A percentile compares a stretch with the other conserved stretches of the same genome.
Evolutionary conservation across 2,797 vertebrate genomes (phyloP).

Genomic region (Neosilurus mollespiculum): DNA sequence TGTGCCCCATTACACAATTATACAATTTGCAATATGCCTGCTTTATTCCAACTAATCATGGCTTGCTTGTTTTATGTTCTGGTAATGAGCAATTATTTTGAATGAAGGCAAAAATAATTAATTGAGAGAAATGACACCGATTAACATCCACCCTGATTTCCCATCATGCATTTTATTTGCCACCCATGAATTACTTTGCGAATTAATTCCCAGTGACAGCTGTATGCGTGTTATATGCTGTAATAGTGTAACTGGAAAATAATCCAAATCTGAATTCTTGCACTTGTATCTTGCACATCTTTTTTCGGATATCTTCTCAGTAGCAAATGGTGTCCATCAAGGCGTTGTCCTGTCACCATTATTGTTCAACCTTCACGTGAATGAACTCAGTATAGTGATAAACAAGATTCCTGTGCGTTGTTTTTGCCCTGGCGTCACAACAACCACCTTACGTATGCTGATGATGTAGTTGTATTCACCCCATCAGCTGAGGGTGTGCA

Average conservation of each 20-base stretch:
- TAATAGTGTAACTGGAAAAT: background rate
- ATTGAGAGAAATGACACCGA: background rate
- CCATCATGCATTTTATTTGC: background rate
- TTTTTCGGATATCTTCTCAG: too few relatives aligned
- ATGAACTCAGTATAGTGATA: too few relatives aligned
- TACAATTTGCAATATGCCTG: background rate
- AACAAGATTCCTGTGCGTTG: too few relatives aligned
- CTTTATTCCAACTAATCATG: background rate
- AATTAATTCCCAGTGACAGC: background rate
- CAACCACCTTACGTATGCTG: too few relatives aligned
- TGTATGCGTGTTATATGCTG: background rate
- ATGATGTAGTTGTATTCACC: too few relatives aligned
- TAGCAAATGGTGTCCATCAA: too few relatives aligned
- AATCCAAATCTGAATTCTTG: background rate
- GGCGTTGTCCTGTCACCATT: too few relatives aligned
- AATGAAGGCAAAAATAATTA: background rate
- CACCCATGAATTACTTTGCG: background rate
- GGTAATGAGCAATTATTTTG: background rate
- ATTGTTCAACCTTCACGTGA: too few relatives aligned
- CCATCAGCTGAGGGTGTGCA: too few relatives aligned
- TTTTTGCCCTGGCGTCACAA: too few relatives aligned
- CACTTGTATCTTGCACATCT: too few relatives aligned
- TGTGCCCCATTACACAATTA: background rate
- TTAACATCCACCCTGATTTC: constrained; percentile 11
- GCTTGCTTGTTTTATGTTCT: background rate